A percentile compares a stretch with the other conserved stretches of the same genome.
phyloP scores from a whole-genome alignment of 2,113 vertebrate genomes.

The Todiramphus saurophagus region DNA sequence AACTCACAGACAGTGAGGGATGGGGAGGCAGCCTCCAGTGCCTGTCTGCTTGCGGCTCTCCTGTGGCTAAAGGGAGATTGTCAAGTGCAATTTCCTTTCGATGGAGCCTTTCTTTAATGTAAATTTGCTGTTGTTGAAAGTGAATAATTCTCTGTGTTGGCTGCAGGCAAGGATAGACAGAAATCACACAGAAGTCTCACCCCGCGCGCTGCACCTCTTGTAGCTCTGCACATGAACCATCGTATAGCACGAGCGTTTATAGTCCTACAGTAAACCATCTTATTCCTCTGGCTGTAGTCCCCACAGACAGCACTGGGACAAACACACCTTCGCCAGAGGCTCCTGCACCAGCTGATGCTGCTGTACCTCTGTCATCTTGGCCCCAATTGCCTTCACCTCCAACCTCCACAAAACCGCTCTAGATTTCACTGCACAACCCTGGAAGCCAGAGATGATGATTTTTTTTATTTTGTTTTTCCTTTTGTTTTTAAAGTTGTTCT shows the following conservation, averaged over 20 bases:
- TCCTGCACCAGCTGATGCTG: accelerated
- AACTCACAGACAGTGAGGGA: neutral
- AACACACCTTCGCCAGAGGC: neutral
- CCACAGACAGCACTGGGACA: neutral
- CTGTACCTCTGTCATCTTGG: neutral
- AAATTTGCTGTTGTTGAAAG: neutral
- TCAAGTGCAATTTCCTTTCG: neutral
- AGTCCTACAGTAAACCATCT: neutral
- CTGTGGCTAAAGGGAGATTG: neutral
- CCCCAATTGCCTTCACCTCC: neutral
- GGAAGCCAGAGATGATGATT: neutral
- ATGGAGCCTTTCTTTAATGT: neutral
- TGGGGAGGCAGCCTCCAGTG: neutral
- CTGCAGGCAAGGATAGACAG: neutral
- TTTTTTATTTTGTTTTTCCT: no score
- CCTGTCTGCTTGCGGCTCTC: slow-evolving; percentile 27
- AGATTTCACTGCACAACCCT: neutral
- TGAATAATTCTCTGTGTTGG: neutral
- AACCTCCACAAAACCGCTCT: neutral
- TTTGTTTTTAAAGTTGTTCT: neutral
- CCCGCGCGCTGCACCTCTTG: neutral
- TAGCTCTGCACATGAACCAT: neutral
- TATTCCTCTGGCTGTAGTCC: neutral
- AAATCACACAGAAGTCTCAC: neutral
- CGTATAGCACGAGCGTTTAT: accelerated